Evolutionary conservation across 2,888 invertebrate species (phyloP).

Genomic region (Saturnia japonica): DNA sequence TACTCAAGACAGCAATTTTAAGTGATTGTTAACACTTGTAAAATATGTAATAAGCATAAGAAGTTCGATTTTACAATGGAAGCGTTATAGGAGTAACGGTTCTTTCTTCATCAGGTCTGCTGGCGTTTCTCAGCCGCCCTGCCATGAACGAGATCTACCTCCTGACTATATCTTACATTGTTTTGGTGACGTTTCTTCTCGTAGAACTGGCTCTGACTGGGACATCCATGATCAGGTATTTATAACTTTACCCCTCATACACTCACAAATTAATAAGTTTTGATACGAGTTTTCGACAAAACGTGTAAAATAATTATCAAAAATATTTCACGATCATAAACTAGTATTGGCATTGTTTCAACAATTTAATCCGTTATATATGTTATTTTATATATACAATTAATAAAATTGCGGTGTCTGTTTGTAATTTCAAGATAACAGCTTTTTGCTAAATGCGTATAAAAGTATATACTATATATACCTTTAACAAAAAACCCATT

Average conservation of each 20-base stretch:
- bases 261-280: not conserved
- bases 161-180: slow-evolving; percentile 91
- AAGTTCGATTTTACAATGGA: not conserved
- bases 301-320: no score
- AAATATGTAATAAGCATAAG: not conserved
- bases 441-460: no score
- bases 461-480: no score
- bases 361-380: no score
- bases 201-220: slow-evolving; percentile 83
- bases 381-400: no score
- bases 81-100: not conserved
- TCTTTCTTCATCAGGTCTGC: slow-evolving; percentile 79
- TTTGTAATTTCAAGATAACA: no score
- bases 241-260: not conserved
- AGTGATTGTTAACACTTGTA: not conserved
- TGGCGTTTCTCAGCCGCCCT: slow-evolving; percentile 89
- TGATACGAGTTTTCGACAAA: no score
- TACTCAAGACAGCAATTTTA: no score
- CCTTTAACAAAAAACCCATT: no score
- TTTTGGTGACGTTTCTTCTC: slow-evolving; percentile 89
- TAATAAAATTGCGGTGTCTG: no score
- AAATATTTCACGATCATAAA: no score
- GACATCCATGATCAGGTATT: slow-evolving; percentile 72
- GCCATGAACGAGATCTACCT: slow-evolving; percentile 95
- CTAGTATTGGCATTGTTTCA: no score